Evolutionary conservation across 1,140 invertebrate species (phyloP).

Genomic region (Bathynomus jamesi): DNA sequence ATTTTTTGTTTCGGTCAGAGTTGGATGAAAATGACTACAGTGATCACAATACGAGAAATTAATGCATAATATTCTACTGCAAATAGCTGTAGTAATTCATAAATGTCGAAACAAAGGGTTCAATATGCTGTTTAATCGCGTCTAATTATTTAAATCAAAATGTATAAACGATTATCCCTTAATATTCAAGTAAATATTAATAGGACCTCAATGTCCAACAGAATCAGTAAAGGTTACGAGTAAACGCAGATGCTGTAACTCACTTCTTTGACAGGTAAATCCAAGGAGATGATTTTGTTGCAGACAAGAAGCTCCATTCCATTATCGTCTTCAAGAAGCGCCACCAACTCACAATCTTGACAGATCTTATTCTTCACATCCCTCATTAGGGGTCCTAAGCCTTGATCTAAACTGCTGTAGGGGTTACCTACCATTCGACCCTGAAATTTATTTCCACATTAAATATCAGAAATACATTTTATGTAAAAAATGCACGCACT

Average conservation of each 20-base stretch:
- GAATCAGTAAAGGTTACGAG: background rate
- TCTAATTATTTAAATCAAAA: background rate
- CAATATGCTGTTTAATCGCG: too few relatives aligned
- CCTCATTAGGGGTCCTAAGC: conserved; percentile 91
- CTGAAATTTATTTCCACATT: too few relatives aligned
- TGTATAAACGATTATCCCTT: background rate
- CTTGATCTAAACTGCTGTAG: conserved; percentile 85
- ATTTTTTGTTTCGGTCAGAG: too few relatives aligned
- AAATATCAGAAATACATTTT: background rate
- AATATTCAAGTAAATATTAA: background rate
- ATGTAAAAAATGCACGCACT: background rate
- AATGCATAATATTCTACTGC: too few relatives aligned
- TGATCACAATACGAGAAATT: too few relatives aligned
- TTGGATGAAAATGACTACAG: too few relatives aligned
- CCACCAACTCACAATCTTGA: conserved; percentile 93
- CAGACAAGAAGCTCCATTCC: conserved; percentile 98
- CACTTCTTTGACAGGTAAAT: conserved; percentile 90
- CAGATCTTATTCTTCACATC: conserved; percentile 99
- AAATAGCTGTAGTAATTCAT: too few relatives aligned
- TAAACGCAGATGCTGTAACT: background rate
- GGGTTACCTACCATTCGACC: conserved; percentile 97
- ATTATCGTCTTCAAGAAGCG: conserved; percentile 92
- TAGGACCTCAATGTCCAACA: too few relatives aligned
- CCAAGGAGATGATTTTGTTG: conserved; percentile 95
- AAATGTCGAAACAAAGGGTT: too few relatives aligned